phyloP scores from a whole-genome alignment of 2,888 invertebrate species.

The Hirudinaria manillensis region DNA sequence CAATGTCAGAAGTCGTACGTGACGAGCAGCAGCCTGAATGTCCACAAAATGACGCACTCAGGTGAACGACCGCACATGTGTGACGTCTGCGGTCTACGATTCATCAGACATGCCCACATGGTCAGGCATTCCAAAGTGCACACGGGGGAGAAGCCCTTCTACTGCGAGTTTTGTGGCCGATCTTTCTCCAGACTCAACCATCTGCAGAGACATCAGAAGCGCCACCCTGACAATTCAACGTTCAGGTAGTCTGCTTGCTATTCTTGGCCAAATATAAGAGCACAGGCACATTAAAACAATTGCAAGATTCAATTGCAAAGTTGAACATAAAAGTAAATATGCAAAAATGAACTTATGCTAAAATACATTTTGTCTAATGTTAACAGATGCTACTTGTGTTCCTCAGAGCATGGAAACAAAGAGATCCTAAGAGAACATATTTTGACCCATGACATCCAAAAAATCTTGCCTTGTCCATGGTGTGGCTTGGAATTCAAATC shows the following conservation, averaged over 20 bases:
- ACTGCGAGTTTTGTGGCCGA: conserved; percentile 16
- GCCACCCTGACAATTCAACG: neutral
- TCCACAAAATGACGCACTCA: neutral
- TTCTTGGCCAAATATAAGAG: neutral
- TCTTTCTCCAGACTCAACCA: conserved; percentile 16
- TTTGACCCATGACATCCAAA: neutral
- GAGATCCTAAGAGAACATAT: neutral
- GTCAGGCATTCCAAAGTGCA: conserved; percentile 7
- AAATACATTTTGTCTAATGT: no score
- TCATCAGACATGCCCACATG: conserved; percentile 18
- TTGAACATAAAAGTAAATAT: neutral
- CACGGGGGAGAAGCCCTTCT: conserved; percentile 7
- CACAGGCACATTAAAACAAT: neutral
- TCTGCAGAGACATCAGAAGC: conserved; percentile 12
- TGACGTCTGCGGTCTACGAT: conserved; percentile 17
- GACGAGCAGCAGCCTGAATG: neutral
- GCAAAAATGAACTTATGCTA: no score
- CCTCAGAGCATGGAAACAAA: neutral
- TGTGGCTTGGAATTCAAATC: conserved; percentile 15
- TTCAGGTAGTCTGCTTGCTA: neutral
- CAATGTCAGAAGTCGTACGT: conserved; percentile 11
- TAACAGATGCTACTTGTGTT: neutral
- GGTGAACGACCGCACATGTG: conserved; percentile 24
- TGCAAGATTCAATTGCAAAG: neutral
- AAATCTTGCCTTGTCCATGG: neutral